Evolutionary conservation across 2,888 invertebrate genomes (phyloP), one percentile per base, ranked within the genome.

Genomic region (Pinctada fucata): DNA sequence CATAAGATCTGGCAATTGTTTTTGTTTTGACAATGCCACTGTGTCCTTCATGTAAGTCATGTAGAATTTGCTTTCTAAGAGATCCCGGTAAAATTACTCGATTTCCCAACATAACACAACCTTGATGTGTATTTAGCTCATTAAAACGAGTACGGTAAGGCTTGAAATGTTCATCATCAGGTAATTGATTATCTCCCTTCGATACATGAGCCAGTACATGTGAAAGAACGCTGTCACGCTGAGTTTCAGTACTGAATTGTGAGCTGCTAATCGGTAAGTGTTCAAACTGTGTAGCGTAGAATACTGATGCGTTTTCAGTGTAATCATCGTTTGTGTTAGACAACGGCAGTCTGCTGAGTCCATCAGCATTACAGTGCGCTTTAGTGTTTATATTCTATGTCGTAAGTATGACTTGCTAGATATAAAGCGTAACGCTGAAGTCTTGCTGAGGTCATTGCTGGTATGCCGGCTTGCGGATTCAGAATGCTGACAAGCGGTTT

Each of bases 401-500:
- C 78, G 79, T 90, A 92, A 69, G 89, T 82, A 79, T 92, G 92
- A 3, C 87, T 89, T 2, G 90, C 84, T 16, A 93, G 78, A 6
- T 84, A 83, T 0, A 87, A 50, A 0, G 86, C 86, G 85, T 89
- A 90, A 16, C 87, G 66, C 70, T 88, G 87, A 6, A 91, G 80
- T n/a, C 89, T 78, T 49, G 84, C 85, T 48, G 89, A 89, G 4
- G 90, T 82, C 69, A 85, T 79, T 3, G 84, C 79, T 10, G 89
- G 89, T 10, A 91, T 82, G 4, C 82, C 79, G 47, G 76, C 82
- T 87, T 88, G 86, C 31, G 88, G 85, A 74, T 86, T 84, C 74
- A 93, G 91, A 58, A 93, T 90, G 3, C 85, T 72, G 3, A 88
- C 89, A 2, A 93, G 80, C 0, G 93, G 93, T 78, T 91, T 88